Evolutionary conservation across 2,797 vertebrate species (phyloP).

Genomic region (Melanogrammus aeglefinus): DNA sequence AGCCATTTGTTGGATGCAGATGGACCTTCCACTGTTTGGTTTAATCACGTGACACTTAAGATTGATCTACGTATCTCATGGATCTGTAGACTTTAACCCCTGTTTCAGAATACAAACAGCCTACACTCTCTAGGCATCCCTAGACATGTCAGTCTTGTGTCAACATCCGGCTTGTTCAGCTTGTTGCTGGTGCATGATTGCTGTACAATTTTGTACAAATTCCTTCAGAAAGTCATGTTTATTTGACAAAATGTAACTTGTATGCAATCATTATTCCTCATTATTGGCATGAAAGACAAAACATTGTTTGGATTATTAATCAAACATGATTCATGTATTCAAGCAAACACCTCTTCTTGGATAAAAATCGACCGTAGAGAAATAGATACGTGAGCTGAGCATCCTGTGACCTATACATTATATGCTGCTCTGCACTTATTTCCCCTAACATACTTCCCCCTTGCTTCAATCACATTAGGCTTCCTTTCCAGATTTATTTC

Average conservation of each 20-base stretch:
- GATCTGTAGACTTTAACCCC: background rate
- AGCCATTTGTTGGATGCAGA: background rate
- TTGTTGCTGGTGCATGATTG: no score
- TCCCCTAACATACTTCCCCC: constrained; percentile 16
- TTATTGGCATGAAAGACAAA: no score
- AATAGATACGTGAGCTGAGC: no score
- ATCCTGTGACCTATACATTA: constrained; percentile 11
- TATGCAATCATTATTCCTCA: no score
- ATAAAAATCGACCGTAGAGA: no score
- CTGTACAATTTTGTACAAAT: no score
- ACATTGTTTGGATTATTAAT: no score
- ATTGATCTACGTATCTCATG: background rate
- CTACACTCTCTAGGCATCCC: background rate
- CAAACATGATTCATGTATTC: no score
- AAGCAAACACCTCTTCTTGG: no score
- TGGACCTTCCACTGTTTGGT: background rate
- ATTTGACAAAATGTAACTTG: no score
- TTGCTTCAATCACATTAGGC: constrained; percentile 49
- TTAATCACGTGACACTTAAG: background rate
- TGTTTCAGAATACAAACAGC: background rate
- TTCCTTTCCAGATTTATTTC: constrained; percentile 28
- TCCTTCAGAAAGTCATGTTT: no score
- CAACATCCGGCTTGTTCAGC: background rate
- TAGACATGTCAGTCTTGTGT: background rate
- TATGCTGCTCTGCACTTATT: constrained; percentile 27